These are phyloP conservation scores for Poeciliopsis occidentalis DNA, from an alignment of 2,113 vertebrate species.

Conservation along the genomic window DNA sequence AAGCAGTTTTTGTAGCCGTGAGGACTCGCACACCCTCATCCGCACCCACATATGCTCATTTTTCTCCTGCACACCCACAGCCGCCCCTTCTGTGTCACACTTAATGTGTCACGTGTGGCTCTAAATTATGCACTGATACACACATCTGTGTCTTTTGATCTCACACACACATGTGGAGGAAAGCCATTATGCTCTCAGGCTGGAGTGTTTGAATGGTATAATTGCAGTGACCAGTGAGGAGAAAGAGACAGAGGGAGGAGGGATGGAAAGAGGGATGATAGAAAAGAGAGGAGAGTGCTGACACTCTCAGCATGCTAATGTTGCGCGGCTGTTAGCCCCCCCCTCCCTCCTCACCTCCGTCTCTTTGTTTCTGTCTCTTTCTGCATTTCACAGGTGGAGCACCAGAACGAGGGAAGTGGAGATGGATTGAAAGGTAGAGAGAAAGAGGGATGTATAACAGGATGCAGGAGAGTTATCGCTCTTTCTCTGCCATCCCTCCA, in stretches of 20 bases:
- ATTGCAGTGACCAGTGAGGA: conserved; percentile 84
- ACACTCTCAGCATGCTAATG: conserved; percentile 85
- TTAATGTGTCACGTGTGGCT: conserved; percentile 52
- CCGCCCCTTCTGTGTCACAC: conserved; percentile 57
- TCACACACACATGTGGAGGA: conserved; percentile 57
- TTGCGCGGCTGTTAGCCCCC: conserved; percentile 61
- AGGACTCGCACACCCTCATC: conserved; percentile 42
- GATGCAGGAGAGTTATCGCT: conserved; percentile 69
- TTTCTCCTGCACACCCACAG: conserved; percentile 45
- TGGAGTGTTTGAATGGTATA: conserved; percentile 86
- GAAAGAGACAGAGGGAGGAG: conserved; percentile 78
- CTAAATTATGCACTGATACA: conserved; percentile 67
- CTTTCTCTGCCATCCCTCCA: conserved; percentile 54
- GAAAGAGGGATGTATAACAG: conserved; percentile 58
- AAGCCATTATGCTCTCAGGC: conserved; percentile 84
- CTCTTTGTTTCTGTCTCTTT: conserved; percentile 66
- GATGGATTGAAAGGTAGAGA: conserved; percentile 49
- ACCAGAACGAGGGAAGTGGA: conserved; percentile 38
- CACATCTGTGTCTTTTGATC: conserved; percentile 59
- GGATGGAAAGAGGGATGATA: conserved; percentile 71
- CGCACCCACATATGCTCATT: conserved; percentile 64
- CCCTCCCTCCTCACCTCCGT: conserved; percentile 22
- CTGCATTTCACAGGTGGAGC: conserved; percentile 76
- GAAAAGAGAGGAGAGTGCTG: conserved; percentile 75
- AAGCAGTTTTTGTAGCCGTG: conserved; percentile 62